Conservation (phyloP, 1,140 invertebrate species). For the Agraylea sexmaculata region DNA sequence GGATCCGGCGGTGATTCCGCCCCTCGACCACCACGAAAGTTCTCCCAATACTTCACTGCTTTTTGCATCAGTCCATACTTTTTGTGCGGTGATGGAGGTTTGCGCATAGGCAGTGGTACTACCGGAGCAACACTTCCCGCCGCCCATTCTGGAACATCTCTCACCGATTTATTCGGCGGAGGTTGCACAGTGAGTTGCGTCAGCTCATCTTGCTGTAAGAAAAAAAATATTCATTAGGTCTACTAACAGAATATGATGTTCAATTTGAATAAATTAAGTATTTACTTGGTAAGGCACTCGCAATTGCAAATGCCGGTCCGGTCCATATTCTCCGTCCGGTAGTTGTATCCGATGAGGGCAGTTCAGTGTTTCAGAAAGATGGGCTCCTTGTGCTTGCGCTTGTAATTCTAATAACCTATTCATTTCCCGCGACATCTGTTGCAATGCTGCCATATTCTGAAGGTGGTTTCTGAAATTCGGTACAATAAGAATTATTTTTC, state of each 20-base stretch:
- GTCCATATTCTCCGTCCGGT: constrained; percentile 48
- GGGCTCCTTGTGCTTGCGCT: constrained; percentile 32
- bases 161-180: constrained; percentile 42
- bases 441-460: constrained; percentile 17
- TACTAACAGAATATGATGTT: not conserved
- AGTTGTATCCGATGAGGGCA: constrained; percentile 47
- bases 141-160: constrained; percentile 40
- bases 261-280: not conserved
- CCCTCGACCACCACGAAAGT: constrained; percentile 14
- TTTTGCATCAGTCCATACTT: constrained; percentile 38
- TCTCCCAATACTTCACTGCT: constrained; percentile 27
- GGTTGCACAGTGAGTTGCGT: constrained; percentile 39
- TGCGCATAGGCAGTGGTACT: constrained; percentile 14
- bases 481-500: not conserved
- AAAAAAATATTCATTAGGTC: not conserved
- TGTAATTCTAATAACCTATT: constrained; percentile 37
- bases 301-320: constrained; percentile 43
- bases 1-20: constrained; percentile 24
- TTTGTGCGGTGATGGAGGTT: constrained; percentile 26
- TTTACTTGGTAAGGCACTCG: constrained; percentile 46
- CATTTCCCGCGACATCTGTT: constrained; percentile 35
- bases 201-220: constrained; percentile 40
- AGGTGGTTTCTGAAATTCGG: constrained; percentile 7
- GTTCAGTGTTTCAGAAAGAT: constrained; percentile 39
- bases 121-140: constrained; percentile 23